A percentile compares a stretch with the other conserved stretches of the same genome.
phyloP scores from a whole-genome alignment of 2,888 invertebrate species.

The Erannis defoliaria region DNA sequence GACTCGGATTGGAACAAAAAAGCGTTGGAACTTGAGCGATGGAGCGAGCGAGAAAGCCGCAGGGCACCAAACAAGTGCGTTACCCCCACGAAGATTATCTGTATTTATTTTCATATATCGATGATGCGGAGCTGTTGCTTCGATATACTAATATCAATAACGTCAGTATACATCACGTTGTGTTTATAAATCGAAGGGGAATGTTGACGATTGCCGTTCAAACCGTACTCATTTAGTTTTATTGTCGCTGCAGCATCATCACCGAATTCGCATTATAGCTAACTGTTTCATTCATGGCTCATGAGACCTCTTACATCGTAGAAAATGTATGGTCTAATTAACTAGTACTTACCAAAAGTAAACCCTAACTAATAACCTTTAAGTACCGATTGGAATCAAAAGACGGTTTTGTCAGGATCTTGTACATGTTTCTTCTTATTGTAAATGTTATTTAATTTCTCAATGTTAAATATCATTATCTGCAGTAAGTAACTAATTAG shows the following conservation, averaged over 20 bases:
- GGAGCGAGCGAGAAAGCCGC: constrained; percentile 69
- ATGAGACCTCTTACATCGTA: background rate
- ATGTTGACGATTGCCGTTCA: constrained; percentile 36
- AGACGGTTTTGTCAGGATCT: background rate
- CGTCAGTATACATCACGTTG: constrained; percentile 40
- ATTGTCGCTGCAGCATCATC: background rate
- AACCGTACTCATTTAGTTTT: constrained; percentile 29
- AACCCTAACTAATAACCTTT: too few relatives aligned
- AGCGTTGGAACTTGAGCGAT: constrained; percentile 53
- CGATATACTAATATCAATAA: constrained; percentile 42
- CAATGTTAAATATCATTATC: constrained; percentile 1
- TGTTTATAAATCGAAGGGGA: constrained; percentile 49
- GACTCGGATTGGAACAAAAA: constrained; percentile 76
- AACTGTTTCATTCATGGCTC: background rate
- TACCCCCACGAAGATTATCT: constrained; percentile 83
- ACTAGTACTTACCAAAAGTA: too few relatives aligned
- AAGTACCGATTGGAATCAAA: too few relatives aligned
- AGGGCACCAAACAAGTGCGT: constrained; percentile 80
- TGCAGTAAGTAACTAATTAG: constrained; percentile 27
- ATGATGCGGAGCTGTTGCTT: constrained; percentile 57
- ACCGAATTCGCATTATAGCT: background rate
- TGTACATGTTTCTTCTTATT: background rate
- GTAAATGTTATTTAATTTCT: background rate
- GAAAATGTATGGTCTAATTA: background rate
- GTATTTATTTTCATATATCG: constrained; percentile 75